Base-by-base conservation (phyloP, 2,888 invertebrate species). In the Molorchus minor region DNA sequence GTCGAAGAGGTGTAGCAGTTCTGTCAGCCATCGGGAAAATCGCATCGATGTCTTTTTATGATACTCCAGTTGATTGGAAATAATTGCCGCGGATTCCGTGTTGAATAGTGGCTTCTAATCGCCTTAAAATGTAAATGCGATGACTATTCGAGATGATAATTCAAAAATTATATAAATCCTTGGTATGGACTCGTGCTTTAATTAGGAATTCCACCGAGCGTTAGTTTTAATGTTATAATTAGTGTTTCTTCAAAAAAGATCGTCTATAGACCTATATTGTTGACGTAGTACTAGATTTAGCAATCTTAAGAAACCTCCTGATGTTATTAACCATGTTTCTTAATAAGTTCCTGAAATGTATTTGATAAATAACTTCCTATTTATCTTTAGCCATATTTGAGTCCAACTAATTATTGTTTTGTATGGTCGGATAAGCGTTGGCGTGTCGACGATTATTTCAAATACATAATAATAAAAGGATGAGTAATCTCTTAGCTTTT, bases 391-490 rank as follows among this genome's bases (percentile, higher is more conserved):
- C 45, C 45, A 45, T 45, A 33, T 29, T 33, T 17, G 45, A 17
- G 33, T 33, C 30, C 33, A 19, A 30, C 29, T 45, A 45, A 45
- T 45, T 45, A 29, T 33, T 30, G 19, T 45, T 30, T 45, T 30
- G 45, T 33, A 45, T 45, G 33, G 12, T 12, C 33, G 12, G 13
- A 33, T 17, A 30, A 15, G 33, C 45, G 45, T 45, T 45, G 45
- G 45, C 16, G 30, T 29, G 5, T 29, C 17, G 33, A 45, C 33
- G 30, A 45, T 33, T 45, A 19, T 30, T 19, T 45, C 17, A 21
- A 30, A 45, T 45, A 45, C 30, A n/a, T n/a, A n/a, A n/a, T n/a
- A n/a, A n/a, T n/a, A n/a, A 45, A 45, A 45, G 45, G 45, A 45
- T 45, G 45, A 45, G 45, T 45, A 45, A 45, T 45, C n/a, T 45